Evolutionary conservation across 2,113 vertebrate species (phyloP).

Genomic region (Rousettus leschenaultii): DNA sequence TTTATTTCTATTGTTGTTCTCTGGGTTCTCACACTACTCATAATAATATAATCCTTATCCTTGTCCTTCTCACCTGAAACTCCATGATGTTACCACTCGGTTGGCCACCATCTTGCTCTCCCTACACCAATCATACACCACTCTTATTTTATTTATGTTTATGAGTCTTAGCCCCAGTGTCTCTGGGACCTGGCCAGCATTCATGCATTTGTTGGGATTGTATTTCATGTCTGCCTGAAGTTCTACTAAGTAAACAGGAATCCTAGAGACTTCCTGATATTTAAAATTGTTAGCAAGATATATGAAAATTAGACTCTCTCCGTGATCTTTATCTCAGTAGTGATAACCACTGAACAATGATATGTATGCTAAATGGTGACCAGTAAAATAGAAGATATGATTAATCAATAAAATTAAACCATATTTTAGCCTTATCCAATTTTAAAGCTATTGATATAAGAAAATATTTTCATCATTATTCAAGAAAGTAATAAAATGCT

Average conservation of each 20-base stretch:
- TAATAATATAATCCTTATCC: background rate
- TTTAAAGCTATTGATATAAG: background rate
- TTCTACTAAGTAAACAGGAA: background rate
- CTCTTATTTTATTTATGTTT: background rate
- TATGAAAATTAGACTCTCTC: background rate
- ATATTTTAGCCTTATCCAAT: background rate
- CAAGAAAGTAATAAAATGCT: background rate
- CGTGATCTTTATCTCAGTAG: background rate
- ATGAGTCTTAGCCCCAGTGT: background rate
- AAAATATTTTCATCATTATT: background rate
- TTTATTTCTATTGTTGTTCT: background rate
- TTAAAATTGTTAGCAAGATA: background rate
- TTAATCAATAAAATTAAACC: background rate
- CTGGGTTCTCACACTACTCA: background rate
- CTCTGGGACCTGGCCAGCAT: background rate
- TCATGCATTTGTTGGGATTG: background rate
- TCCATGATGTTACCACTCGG: background rate
- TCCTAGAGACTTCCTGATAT: background rate
- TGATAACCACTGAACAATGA: background rate
- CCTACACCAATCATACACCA: fast-evolving
- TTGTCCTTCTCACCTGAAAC: background rate
- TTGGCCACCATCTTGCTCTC: background rate
- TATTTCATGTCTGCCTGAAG: background rate
- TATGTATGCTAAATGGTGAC: background rate
- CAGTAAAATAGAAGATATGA: background rate